Conservation (phyloP, 2,113 vertebrate genomes). For the Halcyon malimbica region DNA sequence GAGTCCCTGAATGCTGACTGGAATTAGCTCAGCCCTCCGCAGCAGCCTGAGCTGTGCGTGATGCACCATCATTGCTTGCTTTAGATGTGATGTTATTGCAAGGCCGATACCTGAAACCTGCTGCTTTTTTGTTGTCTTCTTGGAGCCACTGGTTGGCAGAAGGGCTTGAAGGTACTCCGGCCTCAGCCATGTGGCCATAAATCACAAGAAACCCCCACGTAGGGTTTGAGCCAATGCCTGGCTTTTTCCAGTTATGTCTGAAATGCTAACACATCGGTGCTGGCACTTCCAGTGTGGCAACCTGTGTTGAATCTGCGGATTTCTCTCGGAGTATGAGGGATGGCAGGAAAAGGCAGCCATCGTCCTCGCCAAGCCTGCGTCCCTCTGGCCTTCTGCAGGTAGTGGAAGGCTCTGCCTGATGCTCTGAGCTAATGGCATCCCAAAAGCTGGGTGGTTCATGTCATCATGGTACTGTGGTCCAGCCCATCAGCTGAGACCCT, state of each 20-base stretch:
- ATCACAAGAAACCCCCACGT: background rate
- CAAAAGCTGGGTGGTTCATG: background rate
- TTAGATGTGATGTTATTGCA: background rate
- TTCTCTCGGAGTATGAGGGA: background rate
- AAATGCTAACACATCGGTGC: background rate
- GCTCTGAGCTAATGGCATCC: rapidly evolving
- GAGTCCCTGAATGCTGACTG: background rate
- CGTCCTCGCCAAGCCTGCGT: background rate
- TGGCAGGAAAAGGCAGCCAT: background rate
- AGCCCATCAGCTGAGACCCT: background rate
- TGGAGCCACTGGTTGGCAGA: rapidly evolving
- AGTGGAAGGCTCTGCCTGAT: background rate
- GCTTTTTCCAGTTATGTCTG: background rate
- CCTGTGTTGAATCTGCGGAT: background rate
- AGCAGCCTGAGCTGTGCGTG: background rate
- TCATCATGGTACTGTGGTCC: background rate
- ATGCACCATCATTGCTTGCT: background rate
- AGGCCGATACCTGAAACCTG: background rate
- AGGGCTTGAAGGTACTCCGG: background rate
- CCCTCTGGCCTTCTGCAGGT: background rate
- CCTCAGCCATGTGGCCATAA: background rate
- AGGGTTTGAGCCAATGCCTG: background rate
- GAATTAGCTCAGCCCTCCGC: background rate
- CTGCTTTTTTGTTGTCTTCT: background rate
- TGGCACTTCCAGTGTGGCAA: background rate